phyloP scores from a whole-genome alignment of 2,888 invertebrate species.

The Machimus atricapillus region DNA sequence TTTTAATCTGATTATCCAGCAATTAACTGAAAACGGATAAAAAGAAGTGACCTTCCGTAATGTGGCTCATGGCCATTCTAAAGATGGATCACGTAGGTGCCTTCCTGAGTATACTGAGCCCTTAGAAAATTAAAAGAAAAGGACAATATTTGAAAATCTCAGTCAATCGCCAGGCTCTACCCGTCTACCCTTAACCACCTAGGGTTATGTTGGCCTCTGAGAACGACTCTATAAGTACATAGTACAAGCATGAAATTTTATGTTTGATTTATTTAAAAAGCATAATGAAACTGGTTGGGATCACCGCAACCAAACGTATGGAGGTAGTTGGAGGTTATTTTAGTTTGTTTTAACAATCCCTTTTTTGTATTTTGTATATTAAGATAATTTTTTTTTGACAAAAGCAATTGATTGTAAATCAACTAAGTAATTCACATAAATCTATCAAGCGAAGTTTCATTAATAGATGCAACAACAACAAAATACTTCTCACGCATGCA shows the following conservation, averaged over 20 bases:
- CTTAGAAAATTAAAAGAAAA: background rate
- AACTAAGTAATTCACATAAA: background rate
- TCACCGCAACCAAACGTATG: too few species aligned
- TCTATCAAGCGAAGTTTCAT: background rate
- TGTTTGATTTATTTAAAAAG: too few species aligned
- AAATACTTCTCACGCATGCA: background rate
- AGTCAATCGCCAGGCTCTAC: background rate
- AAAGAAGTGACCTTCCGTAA: constrained; percentile 27
- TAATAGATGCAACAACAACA: background rate
- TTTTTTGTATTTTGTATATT: too few species aligned
- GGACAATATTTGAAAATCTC: background rate
- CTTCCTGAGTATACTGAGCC: background rate
- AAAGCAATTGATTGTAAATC: too few species aligned
- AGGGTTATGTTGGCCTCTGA: background rate
- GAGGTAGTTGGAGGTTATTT: too few species aligned
- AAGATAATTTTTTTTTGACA: too few species aligned
- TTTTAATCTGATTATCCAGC: background rate
- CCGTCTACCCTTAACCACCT: background rate
- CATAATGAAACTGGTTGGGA: too few species aligned
- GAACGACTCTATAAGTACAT: background rate
- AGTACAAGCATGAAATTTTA: background rate
- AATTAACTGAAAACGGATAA: constrained; percentile 16
- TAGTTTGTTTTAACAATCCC: too few species aligned
- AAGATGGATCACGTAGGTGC: background rate
- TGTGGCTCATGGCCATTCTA: background rate